Conservation (phyloP, 2,797 vertebrate species). For the Crypturellus tataupa region DNA sequence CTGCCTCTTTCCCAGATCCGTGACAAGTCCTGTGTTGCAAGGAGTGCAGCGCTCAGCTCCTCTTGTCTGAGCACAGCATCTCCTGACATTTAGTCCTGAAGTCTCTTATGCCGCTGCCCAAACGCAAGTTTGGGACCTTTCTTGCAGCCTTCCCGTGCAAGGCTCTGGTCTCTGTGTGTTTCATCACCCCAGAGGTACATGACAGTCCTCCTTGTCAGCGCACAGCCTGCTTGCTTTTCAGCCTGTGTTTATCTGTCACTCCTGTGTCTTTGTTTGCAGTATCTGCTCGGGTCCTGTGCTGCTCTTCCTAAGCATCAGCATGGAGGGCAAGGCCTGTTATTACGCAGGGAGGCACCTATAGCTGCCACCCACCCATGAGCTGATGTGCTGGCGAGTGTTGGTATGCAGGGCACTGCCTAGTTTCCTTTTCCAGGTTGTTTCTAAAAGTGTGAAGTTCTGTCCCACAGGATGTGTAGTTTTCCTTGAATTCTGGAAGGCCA, state of each 20-base stretch:
- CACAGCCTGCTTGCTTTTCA: not conserved
- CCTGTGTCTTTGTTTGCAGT: not conserved
- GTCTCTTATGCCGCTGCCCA: not conserved
- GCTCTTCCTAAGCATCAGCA: not conserved
- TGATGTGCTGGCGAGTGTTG: not conserved
- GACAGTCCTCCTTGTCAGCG: not conserved
- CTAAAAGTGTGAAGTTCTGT: not conserved
- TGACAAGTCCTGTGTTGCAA: not conserved
- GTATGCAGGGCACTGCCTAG: not conserved
- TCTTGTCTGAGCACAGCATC: not conserved
- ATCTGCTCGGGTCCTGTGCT: not conserved
- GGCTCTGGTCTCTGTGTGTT: not conserved
- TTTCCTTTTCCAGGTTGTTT: not conserved
- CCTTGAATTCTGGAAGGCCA: not conserved
- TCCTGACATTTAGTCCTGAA: not conserved
- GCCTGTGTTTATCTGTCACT: not conserved
- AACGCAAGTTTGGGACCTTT: not conserved
- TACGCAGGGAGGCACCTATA: not conserved
- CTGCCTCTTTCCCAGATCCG: not conserved
- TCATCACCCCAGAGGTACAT: not conserved
- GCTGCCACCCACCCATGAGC: not conserved
- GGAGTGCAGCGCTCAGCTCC: not conserved
- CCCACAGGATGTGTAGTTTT: not conserved
- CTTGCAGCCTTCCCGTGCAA: rapidly evolving
- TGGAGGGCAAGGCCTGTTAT: not conserved